Base-by-base conservation (phyloP, 2,113 vertebrate genomes). In the Paradoxurus hermaphroditus region DNA sequence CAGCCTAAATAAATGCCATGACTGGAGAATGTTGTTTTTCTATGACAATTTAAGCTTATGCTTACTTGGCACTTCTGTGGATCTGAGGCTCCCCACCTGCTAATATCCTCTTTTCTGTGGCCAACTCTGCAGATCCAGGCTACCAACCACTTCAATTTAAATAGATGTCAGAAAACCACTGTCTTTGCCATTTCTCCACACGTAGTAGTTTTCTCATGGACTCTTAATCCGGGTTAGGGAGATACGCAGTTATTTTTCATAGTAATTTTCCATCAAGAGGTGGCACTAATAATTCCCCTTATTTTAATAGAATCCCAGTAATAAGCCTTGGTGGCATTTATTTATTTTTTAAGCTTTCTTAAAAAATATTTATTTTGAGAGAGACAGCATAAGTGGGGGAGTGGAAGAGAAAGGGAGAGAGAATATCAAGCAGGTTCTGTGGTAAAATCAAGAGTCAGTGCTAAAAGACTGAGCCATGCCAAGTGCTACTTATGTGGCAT, bases 21-120 rank as follows among this genome's bases (percentile, higher is more conserved):
- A 99, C 99, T 99, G 99, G 94, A 99, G 94, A 93, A 99, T 99
- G 98, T 99, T 99, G 99, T 99, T 99, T 99, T 99, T 99, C 99
- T 99, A 99, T 97, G 99, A 99, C 91, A 99, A 99, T 98, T 99
- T 99, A 98, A 99, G 98, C 92, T 99, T 99, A 98, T 99, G 99
- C 99, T 99, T 6, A 10, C 31, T 23, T 31, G 16, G 72, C 41
- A 36, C 5, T 86, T 73, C 7, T n/a, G 12, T 25, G 68, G 75
- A 15, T 68, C 83, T 44, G 77, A 79, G 19, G 7, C 51, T 86
- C 13, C 25, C 25, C 18, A 4, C 49, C 29, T 14, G 3, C 53
- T 18, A 36, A 39, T 15, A 0, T 34, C 7, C 31, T 75, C 19
- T 21, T 53, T 4, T 13, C 53, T 67, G 34, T 34, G 34, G n/a